Evolutionary conservation across 2,113 vertebrate species (phyloP).

Genomic region (Quiscalus mexicanus): DNA sequence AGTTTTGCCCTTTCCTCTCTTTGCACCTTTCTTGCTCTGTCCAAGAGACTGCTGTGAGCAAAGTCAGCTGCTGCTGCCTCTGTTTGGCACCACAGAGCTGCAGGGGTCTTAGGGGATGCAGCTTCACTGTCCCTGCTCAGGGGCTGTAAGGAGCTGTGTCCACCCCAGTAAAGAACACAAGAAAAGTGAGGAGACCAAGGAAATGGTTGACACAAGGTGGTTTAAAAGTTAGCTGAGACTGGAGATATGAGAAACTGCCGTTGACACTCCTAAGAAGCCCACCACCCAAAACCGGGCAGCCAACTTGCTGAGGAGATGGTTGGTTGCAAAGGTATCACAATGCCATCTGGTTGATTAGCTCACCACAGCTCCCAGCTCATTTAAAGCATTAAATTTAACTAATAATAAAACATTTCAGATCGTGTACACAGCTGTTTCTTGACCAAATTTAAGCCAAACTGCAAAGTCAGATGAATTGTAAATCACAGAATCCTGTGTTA

Average conservation of each 20-base stretch:
- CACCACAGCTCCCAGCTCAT: background rate
- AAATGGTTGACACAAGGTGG: background rate
- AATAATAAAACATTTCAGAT: background rate
- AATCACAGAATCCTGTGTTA: background rate
- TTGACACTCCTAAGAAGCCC: background rate
- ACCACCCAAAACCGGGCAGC: background rate
- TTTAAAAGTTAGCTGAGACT: background rate
- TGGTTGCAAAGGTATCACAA: background rate
- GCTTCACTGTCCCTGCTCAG: too few relatives aligned
- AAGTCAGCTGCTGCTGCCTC: background rate
- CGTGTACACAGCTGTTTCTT: background rate
- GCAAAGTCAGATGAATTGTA: background rate
- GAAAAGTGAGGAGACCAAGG: background rate
- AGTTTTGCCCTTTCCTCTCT: background rate
- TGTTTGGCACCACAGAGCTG: background rate
- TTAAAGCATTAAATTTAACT: background rate
- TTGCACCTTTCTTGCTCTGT: background rate
- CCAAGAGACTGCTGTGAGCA: accelerated
- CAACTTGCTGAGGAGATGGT: background rate
- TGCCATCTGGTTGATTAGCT: background rate
- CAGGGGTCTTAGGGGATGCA: accelerated
- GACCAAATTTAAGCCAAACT: background rate
- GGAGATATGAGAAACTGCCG: background rate
- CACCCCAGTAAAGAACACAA: background rate
- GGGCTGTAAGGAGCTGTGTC: background rate